These are phyloP conservation scores for Azemiops feae DNA, from an alignment of 2,113 vertebrate species.

Conservation along the genomic window DNA sequence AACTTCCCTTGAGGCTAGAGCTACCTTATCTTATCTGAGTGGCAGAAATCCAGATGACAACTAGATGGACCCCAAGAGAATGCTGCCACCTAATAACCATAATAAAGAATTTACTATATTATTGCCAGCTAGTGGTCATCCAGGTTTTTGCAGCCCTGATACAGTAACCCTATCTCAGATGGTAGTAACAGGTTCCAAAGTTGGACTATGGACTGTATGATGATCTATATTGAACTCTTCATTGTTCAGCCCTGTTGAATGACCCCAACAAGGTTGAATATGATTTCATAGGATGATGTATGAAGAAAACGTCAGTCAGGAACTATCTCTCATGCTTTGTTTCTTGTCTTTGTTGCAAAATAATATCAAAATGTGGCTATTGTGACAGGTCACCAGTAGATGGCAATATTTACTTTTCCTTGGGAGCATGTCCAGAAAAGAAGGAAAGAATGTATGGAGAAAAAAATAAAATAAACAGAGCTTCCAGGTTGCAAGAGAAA, in stretches of 20 bases:
- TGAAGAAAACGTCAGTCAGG: neutral
- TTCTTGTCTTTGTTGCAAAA: neutral
- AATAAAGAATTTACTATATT: neutral
- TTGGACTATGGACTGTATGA: neutral
- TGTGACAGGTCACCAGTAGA: neutral
- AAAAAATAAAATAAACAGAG: accelerated
- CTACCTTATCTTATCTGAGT: neutral
- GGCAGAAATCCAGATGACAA: neutral
- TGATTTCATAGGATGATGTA: neutral
- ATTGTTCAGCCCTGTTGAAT: neutral
- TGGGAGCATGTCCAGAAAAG: neutral
- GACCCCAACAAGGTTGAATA: neutral
- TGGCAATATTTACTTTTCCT: slow-evolving; percentile 15
- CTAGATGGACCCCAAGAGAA: neutral
- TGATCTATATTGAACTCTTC: neutral
- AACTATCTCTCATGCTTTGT: neutral
- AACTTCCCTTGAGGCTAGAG: neutral
- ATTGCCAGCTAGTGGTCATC: neutral
- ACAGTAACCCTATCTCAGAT: neutral
- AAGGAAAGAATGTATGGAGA: neutral
- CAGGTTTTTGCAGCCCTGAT: neutral
- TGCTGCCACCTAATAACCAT: neutral
- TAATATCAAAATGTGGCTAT: neutral
- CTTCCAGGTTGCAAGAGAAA: neutral
- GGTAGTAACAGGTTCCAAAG: neutral